Evolutionary conservation across 2,888 invertebrate species (phyloP).

Genomic region (Pseudanteris insignis): DNA sequence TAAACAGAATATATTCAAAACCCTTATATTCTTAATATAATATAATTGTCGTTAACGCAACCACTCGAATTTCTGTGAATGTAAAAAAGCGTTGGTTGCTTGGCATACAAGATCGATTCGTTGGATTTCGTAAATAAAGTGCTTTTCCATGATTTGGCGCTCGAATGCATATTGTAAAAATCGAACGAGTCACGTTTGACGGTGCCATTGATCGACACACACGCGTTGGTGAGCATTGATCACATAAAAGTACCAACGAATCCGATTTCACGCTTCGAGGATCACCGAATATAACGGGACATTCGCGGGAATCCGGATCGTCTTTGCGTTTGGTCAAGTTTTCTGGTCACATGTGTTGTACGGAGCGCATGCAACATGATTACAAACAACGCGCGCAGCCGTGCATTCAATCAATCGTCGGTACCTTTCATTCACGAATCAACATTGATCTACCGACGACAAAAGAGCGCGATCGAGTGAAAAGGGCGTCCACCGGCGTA

Average conservation of each 20-base stretch:
- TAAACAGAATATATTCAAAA: too few species aligned
- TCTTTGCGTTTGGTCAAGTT: conserved; percentile 42
- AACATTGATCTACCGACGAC: conserved; percentile 2
- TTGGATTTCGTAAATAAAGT: conserved; percentile 38
- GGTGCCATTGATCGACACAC: conserved; percentile 49
- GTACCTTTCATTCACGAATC: conserved; percentile 12
- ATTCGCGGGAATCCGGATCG: conserved; percentile 37
- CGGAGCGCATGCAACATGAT: conserved; percentile 18
- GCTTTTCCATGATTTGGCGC: conserved; percentile 26
- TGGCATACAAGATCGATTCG: conserved; percentile 24
- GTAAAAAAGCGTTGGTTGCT: conserved; percentile 3
- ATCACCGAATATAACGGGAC: conserved; percentile 38
- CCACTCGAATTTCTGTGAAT: too few species aligned
- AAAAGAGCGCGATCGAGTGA: not conserved
- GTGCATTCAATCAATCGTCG: conserved; percentile 16
- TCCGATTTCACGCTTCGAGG: conserved; percentile 58
- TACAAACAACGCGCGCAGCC: conserved; percentile 13
- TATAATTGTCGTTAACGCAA: too few species aligned
- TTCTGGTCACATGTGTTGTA: conserved; percentile 31
- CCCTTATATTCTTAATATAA: too few species aligned
- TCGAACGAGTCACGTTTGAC: conserved; percentile 27
- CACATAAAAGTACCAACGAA: conserved; percentile 51
- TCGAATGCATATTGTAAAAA: conserved; percentile 35
- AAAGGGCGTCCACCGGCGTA: too few species aligned
- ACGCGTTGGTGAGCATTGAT: conserved; percentile 52